A percentile compares a stretch with the other conserved stretches of the same genome.
Evolutionary conservation across 2,888 invertebrate species (phyloP).

Genomic region (Agelastica alni): DNA sequence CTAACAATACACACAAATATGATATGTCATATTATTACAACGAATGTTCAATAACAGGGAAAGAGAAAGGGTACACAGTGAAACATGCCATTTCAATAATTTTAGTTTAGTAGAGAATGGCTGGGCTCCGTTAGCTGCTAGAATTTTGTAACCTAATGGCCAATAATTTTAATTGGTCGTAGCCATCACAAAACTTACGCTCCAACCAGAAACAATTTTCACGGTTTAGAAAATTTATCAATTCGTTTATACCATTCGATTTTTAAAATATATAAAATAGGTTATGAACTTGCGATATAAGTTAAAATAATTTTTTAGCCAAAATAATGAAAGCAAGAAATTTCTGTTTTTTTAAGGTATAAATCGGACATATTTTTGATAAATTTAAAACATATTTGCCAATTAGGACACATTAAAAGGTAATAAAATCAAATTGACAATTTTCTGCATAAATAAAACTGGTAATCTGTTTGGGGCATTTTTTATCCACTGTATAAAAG

Average conservation of each 20-base stretch:
- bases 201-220: conserved; percentile 20
- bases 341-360: no score
- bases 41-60: conserved; percentile 24
- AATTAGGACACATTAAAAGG: no score
- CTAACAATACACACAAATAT: conserved; percentile 34
- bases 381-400: no score
- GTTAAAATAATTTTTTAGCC: no score
- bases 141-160: conserved; percentile 34
- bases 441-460: no score
- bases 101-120: conserved; percentile 26
- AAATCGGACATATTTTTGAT: no score
- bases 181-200: conserved; percentile 26
- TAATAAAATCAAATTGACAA: no score
- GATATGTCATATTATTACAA: conserved; percentile 30
- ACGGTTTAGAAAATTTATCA: no score
- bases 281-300: no score
- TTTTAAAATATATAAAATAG: no score
- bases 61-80: conserved; percentile 27
- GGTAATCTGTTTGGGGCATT: conserved; percentile 4
- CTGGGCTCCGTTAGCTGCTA: conserved; percentile 32
- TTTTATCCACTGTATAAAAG: conserved; percentile 17
- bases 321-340: no score
- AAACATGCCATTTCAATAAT: conserved; percentile 19
- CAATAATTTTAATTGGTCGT: conserved; percentile 35
- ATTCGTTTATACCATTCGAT: no score